Evolutionary conservation across 1,140 invertebrate genomes (phyloP), one percentile per base, ranked within the genome.

Genomic region (Calosoma granatense): DNA sequence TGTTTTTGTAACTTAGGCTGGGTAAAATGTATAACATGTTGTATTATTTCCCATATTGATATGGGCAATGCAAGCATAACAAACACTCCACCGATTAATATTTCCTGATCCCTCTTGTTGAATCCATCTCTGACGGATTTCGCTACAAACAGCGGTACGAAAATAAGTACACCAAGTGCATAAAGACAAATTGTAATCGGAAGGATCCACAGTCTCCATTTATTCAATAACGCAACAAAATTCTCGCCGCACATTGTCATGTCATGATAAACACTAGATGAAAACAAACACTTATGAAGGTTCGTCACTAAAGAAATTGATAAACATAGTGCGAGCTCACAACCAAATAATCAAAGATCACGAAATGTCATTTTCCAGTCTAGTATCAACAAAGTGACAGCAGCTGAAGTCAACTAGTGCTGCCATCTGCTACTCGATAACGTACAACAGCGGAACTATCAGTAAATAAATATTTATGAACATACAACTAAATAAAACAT

Each of bases 11-110:
- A 74, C 67, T 83, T 85, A 20, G 94, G 94, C 69, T 94, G 90
- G 0, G 88, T 95, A 65, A 94, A 97, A 73, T 97, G 86, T 56
- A 95, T 85, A 66, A 96, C 81, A 76, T 97, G 94, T 72, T 94
- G 90, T 22, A 88, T 84, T 62, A 98, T 96, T 73, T 94, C 90
- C 84, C 92, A 96, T 64, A 97, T 81, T 30, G 92, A 92, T 39
- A 98, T 88, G 1, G 94, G 94, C 20, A 97, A 74, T 1, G 93
- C 88, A 54, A 94, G 74, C 56, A 96, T 78, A 15, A 93, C 92
- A 77, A 97, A 97, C 14, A 91, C 78, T 4, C 93, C 93, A 1
- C 88, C 93, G 61, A 95, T 84, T 47, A 96, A 76, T 57, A 86
- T 83, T 41, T 86, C 86, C 72, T 90, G 84, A 65, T 89, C 86